Base-by-base conservation (phyloP, 2,888 invertebrate genomes). In the Tetragonula carbonaria region DNA sequence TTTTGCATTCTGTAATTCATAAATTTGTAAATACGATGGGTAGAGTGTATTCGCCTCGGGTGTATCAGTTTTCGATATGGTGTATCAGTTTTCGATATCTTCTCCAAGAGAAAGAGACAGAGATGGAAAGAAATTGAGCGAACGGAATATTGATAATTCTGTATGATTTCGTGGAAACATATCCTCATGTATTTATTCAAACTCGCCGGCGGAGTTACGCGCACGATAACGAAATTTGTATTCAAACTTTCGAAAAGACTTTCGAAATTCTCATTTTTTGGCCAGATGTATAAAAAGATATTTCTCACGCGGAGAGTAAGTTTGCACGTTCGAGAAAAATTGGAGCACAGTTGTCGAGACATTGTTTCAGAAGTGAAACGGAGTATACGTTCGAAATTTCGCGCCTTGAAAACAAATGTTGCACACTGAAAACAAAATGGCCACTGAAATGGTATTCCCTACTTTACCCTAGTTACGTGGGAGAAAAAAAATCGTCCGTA, bases 181-280 rank as follows among this genome's bases (percentile, higher is more conserved):
- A 53, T 51, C 18, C 23, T 71, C 38, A 65, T 80, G 62, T 68
- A 80, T 75, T 80, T 75, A 80, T 75, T 75, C 79, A 74, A 68
- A 74, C n/a, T 23, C 51, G 45, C n/a, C 45, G 28, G 16, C 55
- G 53, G n/a, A 38, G 38, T 38, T 59, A 62, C 55, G 53, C 23
- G 55, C 16, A n/a, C 18, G 16, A 28, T 16, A 45, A 45, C 53
- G 38, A 74, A 74, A 79, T 68, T 68, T 67, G 28, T 75, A 80
- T 75, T 80, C 80, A 75, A 70, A 70, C 53, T 75, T 33, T 33
- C 28, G 45, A 23, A 23, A 38, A 70, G 75, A 50, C 13, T 23
- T 53, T 68, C 57, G 57, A 57, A 78, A 73, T 57, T 73, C 55
- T 50, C 28, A 45, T 73, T 33, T 45, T 65, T 66, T 74, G 55